These are phyloP conservation scores for Perdita meconis DNA, from an alignment of 2,888 invertebrate genomes.

Conservation along the genomic window DNA sequence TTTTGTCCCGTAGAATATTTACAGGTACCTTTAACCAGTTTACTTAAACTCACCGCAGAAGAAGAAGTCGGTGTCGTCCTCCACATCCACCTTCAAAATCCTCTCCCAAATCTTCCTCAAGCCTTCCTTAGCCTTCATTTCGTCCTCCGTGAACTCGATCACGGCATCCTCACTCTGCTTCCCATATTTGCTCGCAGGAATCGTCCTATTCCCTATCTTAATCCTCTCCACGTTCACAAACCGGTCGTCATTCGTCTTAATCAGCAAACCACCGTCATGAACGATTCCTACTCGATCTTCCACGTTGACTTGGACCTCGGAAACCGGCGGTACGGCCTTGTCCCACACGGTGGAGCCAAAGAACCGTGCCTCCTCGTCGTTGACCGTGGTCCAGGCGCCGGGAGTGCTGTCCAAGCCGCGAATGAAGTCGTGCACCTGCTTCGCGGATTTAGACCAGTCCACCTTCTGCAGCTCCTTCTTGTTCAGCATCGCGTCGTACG, in stretches of 20 bases:
- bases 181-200: constrained; percentile 91
- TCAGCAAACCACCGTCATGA: constrained; percentile 91
- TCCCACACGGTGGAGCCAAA: constrained; percentile 92
- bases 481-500: constrained; percentile 96
- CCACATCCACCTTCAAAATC: constrained; percentile 91
- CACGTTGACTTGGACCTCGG: constrained; percentile 66
- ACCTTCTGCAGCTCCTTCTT: constrained; percentile 93
- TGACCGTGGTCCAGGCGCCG: constrained; percentile 91
- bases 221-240: constrained; percentile 92
- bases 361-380: constrained; percentile 88
- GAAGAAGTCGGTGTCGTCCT: constrained; percentile 95
- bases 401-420: constrained; percentile 97
- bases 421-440: constrained; percentile 95
- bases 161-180: constrained; percentile 86
- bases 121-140: constrained; percentile 88
- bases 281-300: constrained; percentile 85
- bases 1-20: too few relatives aligned
- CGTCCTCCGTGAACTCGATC: constrained; percentile 90
- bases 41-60: constrained; percentile 91
- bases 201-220: constrained; percentile 92
- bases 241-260: constrained; percentile 92
- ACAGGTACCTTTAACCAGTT: too few relatives aligned
- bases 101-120: constrained; percentile 92
- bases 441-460: constrained; percentile 88
- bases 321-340: constrained; percentile 36